Evolutionary conservation across 2,888 invertebrate genomes (phyloP).

Genomic region (Julus scanicus): DNA sequence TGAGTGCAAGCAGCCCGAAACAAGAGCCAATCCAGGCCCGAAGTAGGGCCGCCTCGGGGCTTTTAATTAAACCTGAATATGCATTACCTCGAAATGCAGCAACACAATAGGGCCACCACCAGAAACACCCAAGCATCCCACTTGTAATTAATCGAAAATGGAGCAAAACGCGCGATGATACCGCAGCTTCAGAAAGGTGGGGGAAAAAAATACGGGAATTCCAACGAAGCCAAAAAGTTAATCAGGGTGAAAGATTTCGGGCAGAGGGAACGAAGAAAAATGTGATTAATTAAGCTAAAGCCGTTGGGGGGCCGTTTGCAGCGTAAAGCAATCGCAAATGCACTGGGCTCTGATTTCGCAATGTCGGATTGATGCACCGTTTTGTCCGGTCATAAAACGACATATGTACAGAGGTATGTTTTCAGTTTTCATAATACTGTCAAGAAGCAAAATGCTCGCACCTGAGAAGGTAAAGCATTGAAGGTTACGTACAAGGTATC

Average conservation of each 20-base stretch:
- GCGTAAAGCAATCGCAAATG: neutral
- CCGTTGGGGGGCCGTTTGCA: neutral
- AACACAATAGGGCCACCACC: neutral
- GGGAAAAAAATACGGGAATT: neutral
- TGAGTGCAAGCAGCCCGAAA: neutral
- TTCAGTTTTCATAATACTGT: too few species aligned
- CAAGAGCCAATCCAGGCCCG: neutral
- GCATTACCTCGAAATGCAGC: neutral
- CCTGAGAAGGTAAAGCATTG: too few species aligned
- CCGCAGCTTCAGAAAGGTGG: neutral
- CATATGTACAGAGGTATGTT: too few species aligned
- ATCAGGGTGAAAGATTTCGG: constrained; percentile 36
- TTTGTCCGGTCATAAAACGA: neutral
- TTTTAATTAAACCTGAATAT: constrained; percentile 22
- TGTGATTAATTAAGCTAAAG: neutral
- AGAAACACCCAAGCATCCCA: neutral
- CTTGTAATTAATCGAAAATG: neutral
- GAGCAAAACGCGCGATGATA: neutral
- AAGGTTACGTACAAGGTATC: too few species aligned
- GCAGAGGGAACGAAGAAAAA: constrained; percentile 6
- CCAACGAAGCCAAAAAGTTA: constrained; percentile 11
- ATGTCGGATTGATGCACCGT: neutral
- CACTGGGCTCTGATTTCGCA: neutral
- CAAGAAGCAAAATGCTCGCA: too few species aligned
- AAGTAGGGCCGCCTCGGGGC: neutral